Percentiles rank a stretch among this genome's conserved stretches.
Evolutionary conservation across 2,113 vertebrate genomes (phyloP).

Genomic region (Ptychochromis oligacanthus): DNA sequence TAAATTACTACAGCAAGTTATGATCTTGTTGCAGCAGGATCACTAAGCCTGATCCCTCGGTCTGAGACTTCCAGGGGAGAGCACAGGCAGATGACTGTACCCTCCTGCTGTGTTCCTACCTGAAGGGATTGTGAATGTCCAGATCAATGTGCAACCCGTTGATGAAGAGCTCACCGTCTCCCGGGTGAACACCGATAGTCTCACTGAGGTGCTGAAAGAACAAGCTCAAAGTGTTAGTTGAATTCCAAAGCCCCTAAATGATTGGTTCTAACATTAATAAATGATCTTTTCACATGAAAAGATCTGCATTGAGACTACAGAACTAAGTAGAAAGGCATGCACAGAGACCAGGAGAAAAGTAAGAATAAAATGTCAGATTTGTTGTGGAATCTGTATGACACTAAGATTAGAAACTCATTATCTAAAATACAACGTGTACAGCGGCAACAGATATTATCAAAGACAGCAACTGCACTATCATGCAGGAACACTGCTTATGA

Average conservation of each 20-base stretch:
- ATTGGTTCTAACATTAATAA: slow-evolving; percentile 20
- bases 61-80: slow-evolving; percentile 11
- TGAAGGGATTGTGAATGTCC: slow-evolving; percentile 90
- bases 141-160: slow-evolving; percentile 91
- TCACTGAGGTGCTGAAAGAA: slow-evolving; percentile 85
- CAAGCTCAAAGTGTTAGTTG: slow-evolving; percentile 27
- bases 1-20: neutral
- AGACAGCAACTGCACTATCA: slow-evolving; percentile 31
- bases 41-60: neutral
- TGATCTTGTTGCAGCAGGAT: slow-evolving; percentile 26
- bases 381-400: slow-evolving; percentile 26
- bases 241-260: slow-evolving; percentile 22
- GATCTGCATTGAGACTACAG: neutral
- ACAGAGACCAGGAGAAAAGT: neutral
- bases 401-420: slow-evolving; percentile 25
- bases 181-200: slow-evolving; percentile 87
- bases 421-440: slow-evolving; percentile 32
- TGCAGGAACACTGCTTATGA: slow-evolving; percentile 50
- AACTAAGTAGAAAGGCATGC: neutral
- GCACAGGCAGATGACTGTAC: neutral
- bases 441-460: slow-evolving; percentile 28
- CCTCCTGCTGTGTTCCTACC: slow-evolving; percentile 77
- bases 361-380: slow-evolving; percentile 20
- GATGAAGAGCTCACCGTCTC: slow-evolving; percentile 89
- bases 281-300: slow-evolving; percentile 10